These are phyloP conservation scores for Botia kubotai DNA, from an alignment of 2,797 vertebrate species.

Conservation along the genomic window DNA sequence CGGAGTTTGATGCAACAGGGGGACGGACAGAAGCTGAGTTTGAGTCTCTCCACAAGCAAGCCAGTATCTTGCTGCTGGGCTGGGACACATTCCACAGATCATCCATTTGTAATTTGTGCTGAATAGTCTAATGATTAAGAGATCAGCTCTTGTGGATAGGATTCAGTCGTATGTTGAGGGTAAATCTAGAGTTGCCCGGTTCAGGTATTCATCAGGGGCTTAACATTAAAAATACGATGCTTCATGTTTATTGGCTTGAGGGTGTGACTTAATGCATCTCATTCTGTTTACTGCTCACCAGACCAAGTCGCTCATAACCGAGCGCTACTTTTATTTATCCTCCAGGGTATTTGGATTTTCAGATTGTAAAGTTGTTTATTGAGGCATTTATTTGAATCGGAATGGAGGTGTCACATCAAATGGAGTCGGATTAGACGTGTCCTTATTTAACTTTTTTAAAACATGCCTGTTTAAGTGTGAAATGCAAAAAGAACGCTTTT, in stretches of 20 bases:
- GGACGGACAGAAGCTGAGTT: slow-evolving; percentile 30
- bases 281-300: slow-evolving; percentile 38
- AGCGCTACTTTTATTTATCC: slow-evolving; percentile 35
- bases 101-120: slow-evolving; percentile 16
- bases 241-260: slow-evolving; percentile 34
- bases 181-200: not conserved
- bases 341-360: slow-evolving; percentile 27
- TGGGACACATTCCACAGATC: slow-evolving; percentile 2
- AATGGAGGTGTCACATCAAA: slow-evolving; percentile 24
- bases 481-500: not conserved
- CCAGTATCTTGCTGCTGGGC: slow-evolving; percentile 2
- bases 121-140: slow-evolving; percentile 14
- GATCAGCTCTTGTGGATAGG: not conserved
- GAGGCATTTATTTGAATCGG: slow-evolving; percentile 21
- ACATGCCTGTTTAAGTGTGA: not conserved
- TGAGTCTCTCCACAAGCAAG: slow-evolving; percentile 11
- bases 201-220: slow-evolving; percentile 6
- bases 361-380: slow-evolving; percentile 21
- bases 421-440: not conserved
- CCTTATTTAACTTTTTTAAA: slow-evolving; percentile 19
- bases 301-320: slow-evolving; percentile 19
- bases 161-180: not conserved
- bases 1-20: slow-evolving; percentile 40
- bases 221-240: not conserved
- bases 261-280: slow-evolving; percentile 21